Base-by-base conservation (phyloP, 64 coral and sea anemone species). In the Montipora sp. region DNA sequence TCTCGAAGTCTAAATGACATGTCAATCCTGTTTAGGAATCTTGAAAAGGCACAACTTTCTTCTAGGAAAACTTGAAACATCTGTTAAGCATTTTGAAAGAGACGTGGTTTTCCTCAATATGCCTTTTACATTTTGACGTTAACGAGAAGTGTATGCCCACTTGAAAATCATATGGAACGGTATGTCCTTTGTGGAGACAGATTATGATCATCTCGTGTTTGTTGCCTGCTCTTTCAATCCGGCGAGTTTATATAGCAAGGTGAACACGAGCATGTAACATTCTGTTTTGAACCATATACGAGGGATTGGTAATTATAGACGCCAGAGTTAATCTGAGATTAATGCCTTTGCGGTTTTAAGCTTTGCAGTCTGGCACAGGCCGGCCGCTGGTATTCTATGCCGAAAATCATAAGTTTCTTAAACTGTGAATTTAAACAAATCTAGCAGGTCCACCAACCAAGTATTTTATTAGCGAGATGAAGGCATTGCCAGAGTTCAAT, bases 381-480 rank as follows among this genome's bases (percentile, higher is more conserved):
- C 46, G 27, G 68, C 14, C 19, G 60, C 14, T 47, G 44, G 8
- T 49, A 68, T 13, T 71, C 59, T 47, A 85, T 50, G 65, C 65
- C 65, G 20, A 85, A 85, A 85, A 46, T 45, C 61, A 85, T 61
- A 71, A 49, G 82, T 85, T 85, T 85, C 82, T 85, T 49, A 51
- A 71, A 72, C 71, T 85, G 49, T 78, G 19, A 85, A 72, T 16
- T 11, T 43, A 70, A 85, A 71, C 22, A 46, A 49, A 84, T 47
- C 19, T 84, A 67, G 46, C 24, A 21, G 47, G 59, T 57, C 53
- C 53, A 11, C 11, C 11, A 6, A 11, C 7, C 11, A 57, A 57
- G 11, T 6, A 3, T 8, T 57, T 57, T 57, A 8, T 11, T 8
- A 57, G 53, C 53, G 53, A 57, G 11, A 57, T 6, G 53, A 6